Evolutionary conservation across 2,113 vertebrate genomes (phyloP), one percentile per base, ranked within the genome.

Genomic region (Sapayoa aenigma): DNA sequence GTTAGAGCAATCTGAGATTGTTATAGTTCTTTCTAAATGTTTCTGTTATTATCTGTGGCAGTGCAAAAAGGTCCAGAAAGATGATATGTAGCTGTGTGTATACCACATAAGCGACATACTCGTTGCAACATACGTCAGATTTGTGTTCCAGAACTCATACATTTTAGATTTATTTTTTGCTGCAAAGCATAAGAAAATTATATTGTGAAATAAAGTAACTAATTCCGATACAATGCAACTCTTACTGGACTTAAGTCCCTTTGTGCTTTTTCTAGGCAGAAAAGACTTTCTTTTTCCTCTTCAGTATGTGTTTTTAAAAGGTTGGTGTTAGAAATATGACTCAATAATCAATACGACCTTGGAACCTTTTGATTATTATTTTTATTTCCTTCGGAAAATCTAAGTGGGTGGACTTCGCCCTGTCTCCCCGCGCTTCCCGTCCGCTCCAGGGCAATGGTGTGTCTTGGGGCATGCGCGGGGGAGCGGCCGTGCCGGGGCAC

Each of bases 401-500:
- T 35, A 17, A 14, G 12, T 14, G 67, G 31, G 42, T 18, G 49
- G 49, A 65, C 25, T 67, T 71, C 28, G 1, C 11, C 58, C 52
- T 55, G 22, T 56, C 33, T 33, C 63, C 31, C 2, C 3, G 0
- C 5, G 4, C 47, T n/a, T 52, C 42, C 47, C 0, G 67, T 33
- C 12, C 42, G 76, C 35, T 11, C 11, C 0, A 0, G 35, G 63
- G 44, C 8, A 9, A 0, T 0, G n/a, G 42, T 5, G 5, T 4
- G 28, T 28, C 14, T 1, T 0, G 30, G 30, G 67, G 21, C 72
- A 44, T 4, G 25, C 3, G 13, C 30, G 1, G 19, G 3, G 27
- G 6, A 2, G 0, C 0, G 19, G 0, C 69, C 0, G 11, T 0
- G 60, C 78, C 0, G 44, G 8, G 52, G 56, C 41, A 4, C 28